Evolutionary conservation across 1,140 invertebrate genomes (phyloP).

Genomic region (Listronotus bonariensis): DNA sequence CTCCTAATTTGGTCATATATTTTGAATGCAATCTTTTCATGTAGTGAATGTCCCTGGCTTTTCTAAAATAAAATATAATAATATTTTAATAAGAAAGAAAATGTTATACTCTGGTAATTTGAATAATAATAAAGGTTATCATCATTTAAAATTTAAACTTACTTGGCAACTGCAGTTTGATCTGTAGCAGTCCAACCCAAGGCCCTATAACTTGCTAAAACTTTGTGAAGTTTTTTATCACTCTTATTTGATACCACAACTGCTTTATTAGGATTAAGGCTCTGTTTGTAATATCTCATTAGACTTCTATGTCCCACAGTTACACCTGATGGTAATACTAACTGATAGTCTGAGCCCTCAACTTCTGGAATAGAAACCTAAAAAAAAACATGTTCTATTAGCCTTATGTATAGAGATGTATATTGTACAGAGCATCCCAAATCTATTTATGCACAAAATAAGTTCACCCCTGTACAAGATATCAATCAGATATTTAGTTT

Average conservation of each 20-base stretch:
- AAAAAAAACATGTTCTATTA: conserved; percentile 13
- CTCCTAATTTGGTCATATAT: conserved; percentile 74
- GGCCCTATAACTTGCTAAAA: conserved; percentile 80
- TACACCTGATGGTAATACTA: conserved; percentile 87
- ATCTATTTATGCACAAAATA: no score
- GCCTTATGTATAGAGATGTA: conserved; percentile 8
- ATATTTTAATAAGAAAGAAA: conserved; percentile 5
- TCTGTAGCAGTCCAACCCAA: conserved; percentile 83
- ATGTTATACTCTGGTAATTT: not conserved
- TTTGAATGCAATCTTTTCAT: conserved; percentile 82
- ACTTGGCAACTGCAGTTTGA: conserved; percentile 66
- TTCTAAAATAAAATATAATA: conserved; percentile 60
- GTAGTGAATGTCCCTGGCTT: conserved; percentile 81
- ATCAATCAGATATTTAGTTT: no score
- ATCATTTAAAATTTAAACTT: conserved; percentile 23
- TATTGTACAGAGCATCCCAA: no score
- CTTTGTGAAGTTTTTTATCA: conserved; percentile 68
- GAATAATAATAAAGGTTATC: not conserved
- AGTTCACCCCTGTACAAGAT: no score
- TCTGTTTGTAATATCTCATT: conserved; percentile 81
- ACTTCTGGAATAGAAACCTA: conserved; percentile 64
- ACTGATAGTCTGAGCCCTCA: conserved; percentile 76
- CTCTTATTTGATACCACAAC: conserved; percentile 58
- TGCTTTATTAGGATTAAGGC: conserved; percentile 66
- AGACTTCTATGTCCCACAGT: conserved; percentile 90